Percentiles rank a stretch among this genome's conserved stretches.
Conservation (phyloP, 2,113 vertebrate genomes). For the Zingel zingel region DNA sequence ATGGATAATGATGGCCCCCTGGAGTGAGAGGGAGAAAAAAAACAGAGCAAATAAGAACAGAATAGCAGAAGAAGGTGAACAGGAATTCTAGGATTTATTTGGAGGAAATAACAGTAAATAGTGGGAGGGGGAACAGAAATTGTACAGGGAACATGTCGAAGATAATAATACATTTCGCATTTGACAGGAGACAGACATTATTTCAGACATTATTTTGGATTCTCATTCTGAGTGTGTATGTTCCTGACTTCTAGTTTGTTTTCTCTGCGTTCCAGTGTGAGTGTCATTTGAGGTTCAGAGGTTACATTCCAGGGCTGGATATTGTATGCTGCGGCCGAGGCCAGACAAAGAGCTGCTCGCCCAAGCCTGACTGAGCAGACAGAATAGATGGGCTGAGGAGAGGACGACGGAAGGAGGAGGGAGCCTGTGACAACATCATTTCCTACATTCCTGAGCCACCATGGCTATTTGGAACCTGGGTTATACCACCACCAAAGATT, state of each 20-base stretch:
- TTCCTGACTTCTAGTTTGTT: conserved; percentile 24
- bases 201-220: not conserved
- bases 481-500: conserved; percentile 37
- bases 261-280: conserved; percentile 37
- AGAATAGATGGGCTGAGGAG: conserved; percentile 64
- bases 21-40: conserved; percentile 2
- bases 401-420: conserved; percentile 39
- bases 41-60: not conserved
- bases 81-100: conserved; percentile 1
- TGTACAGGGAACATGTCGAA: not conserved
- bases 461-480: conserved; percentile 45
- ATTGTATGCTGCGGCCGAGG: conserved; percentile 67
- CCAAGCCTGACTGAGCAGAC: conserved; percentile 76
- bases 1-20: conserved; percentile 98
- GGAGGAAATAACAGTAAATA: not conserved
- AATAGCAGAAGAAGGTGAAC: not conserved
- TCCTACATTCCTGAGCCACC: conserved; percentile 69
- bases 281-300: conserved; percentile 69
- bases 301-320: conserved; percentile 76
- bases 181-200: not conserved
- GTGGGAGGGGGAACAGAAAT: not conserved
- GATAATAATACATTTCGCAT: not conserved
- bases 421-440: conserved; percentile 67
- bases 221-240: not conserved
- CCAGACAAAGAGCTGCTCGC: conserved; percentile 67